Evolutionary conservation across 2,113 vertebrate species (phyloP).

Genomic region (Pteronura brasiliensis): DNA sequence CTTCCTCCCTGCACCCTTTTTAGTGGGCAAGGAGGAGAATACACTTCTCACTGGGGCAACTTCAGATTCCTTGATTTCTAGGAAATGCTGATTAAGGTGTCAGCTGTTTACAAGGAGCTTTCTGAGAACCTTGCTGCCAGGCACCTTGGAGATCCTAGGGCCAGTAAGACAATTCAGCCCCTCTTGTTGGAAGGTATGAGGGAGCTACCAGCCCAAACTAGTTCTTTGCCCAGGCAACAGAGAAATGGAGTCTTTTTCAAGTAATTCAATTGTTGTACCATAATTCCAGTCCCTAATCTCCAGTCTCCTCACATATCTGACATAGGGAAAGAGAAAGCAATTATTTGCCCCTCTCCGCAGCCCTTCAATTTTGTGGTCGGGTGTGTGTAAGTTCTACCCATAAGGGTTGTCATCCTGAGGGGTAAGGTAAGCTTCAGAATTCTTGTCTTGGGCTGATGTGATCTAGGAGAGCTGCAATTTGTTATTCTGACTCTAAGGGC

Average conservation of each 20-base stretch:
- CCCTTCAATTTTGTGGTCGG: neutral
- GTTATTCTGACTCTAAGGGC: conserved; percentile 50
- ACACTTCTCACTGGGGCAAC: neutral
- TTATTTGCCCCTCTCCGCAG: neutral
- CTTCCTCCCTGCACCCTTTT: neutral
- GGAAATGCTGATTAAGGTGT: neutral
- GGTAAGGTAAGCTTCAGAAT: neutral
- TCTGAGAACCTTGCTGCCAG: neutral
- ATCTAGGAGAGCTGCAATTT: neutral
- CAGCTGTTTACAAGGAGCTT: neutral
- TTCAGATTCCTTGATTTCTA: neutral
- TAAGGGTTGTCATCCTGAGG: neutral
- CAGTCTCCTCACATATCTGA: neutral
- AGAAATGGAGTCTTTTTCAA: neutral
- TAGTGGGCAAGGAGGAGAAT: neutral
- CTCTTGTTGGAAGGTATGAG: neutral
- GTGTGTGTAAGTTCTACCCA: neutral
- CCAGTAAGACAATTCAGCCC: neutral
- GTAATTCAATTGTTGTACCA: neutral
- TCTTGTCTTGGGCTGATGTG: neutral
- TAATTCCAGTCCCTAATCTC: neutral
- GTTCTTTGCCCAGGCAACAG: neutral
- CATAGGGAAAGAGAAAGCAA: neutral
- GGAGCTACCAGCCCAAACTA: neutral
- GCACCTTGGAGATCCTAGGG: neutral